phyloP scores from a whole-genome alignment of 2,797 vertebrate species.

The Scolopax bukidnonensis region DNA sequence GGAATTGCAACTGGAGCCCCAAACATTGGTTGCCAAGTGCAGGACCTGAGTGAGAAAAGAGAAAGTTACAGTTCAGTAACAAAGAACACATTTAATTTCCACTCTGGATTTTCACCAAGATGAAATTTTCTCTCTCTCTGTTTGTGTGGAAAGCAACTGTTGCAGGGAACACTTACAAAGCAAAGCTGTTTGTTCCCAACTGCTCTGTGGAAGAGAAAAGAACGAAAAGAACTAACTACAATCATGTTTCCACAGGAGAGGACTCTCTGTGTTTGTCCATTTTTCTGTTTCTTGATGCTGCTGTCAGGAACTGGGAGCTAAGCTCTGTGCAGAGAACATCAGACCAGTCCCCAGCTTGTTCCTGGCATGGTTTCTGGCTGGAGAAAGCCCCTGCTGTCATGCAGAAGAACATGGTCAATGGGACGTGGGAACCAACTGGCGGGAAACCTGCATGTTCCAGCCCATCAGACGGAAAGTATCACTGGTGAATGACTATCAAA shows the following conservation, averaged over 20 bases:
- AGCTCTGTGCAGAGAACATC: background rate
- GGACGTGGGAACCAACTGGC: accelerated
- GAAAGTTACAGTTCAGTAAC: background rate
- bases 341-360: background rate
- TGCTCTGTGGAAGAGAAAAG: background rate
- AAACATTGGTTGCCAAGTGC: background rate
- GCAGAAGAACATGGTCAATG: background rate
- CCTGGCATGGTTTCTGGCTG: accelerated
- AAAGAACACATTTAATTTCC: background rate
- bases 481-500: background rate
- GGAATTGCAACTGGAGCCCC: background rate
- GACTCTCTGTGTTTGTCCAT: background rate
- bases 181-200: background rate
- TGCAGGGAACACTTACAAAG: background rate
- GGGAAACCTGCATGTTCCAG: accelerated
- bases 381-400: background rate
- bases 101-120: background rate
- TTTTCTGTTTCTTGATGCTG: background rate
- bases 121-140: background rate
- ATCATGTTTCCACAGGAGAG: background rate
- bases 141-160: background rate
- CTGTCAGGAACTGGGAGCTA: background rate
- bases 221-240: accelerated
- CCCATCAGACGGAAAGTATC: background rate
- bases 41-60: background rate